Base-by-base conservation (phyloP, 1,140 invertebrate genomes). In the Procambarus virginalis region DNA sequence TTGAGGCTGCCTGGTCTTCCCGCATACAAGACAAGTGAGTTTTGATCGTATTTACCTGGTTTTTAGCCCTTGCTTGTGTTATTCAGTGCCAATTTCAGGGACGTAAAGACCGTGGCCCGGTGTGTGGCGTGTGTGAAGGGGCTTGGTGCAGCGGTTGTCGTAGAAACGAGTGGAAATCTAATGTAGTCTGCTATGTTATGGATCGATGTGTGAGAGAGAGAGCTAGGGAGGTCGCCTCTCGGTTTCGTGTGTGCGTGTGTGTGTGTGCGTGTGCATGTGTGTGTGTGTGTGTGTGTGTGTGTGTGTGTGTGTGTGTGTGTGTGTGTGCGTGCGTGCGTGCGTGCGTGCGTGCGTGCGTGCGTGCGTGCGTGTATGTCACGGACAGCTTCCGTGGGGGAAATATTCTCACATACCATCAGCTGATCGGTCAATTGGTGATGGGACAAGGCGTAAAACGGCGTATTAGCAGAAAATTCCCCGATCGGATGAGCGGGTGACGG, bases 111-210 rank as follows among this genome's bases (percentile, higher is more conserved):
- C 48, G 49, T 82, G 87, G 83, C 87, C 64, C 77, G 73, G 20
- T 60, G 58, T 83, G 20, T 87, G 85, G 78, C 68, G 70, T 55
- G 45, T 68, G 60, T 82, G 64, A 89, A 89, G 87, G 64, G 81
- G 51, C 49, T 89, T 34, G 49, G 80, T 73, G 80, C 55, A 77
- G 87, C 60, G 81, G 12, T 58, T 77, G 70, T 75, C 34, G 34
- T 58, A 64, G 87, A 89, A 89, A 89, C 80, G 17, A 89, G 87
- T 82, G 87, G 64, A 89, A 89, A 89, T 89, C 80, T 89, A 80
- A 89, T 89, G 87, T 89, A 89, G 87, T 89, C 87, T 89, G 87
- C 87, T 89, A 84, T 89, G 87, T 89, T 89, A 89, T 89, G 87
- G 87, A 89, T 89, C 87, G 87, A 89, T 89, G 87, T 89, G 77